These are phyloP conservation scores for Diceros bicornis DNA, from an alignment of 2,797 vertebrate species.

Conservation along the genomic window DNA sequence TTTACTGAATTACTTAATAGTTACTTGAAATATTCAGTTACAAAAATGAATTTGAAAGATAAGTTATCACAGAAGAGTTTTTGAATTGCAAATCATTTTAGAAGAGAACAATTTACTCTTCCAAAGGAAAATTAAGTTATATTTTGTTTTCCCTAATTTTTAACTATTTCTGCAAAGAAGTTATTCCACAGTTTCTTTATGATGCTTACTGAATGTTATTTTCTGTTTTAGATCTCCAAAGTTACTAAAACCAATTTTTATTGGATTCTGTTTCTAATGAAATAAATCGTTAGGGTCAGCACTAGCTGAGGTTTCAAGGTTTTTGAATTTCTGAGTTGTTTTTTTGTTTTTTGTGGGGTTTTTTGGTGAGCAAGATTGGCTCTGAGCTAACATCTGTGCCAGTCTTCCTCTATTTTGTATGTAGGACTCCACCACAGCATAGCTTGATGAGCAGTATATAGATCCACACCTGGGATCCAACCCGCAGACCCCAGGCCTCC, in stretches of 20 bases:
- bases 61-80: not conserved
- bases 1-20: conserved; percentile 41
- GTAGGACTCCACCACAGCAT: no score
- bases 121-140: conserved; percentile 18
- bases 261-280: conserved; percentile 59
- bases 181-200: conserved; percentile 41
- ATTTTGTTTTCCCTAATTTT: conserved; percentile 50
- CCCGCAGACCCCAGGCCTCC: no score
- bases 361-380: no score
- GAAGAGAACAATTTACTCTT: not conserved
- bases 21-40: conserved; percentile 46
- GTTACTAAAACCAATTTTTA: conserved; percentile 26
- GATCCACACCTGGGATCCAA: no score
- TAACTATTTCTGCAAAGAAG: conserved; percentile 33
- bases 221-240: conserved; percentile 37
- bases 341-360: not conserved
- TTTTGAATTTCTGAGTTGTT: not conserved
- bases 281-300: conserved; percentile 32
- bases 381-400: no score
- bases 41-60: conserved; percentile 54
- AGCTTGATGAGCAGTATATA: no score
- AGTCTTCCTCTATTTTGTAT: no score
- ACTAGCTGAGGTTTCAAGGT: conserved; percentile 8
- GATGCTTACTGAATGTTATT: conserved; percentile 3
- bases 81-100: conserved; percentile 10